Evolutionary conservation across 2,797 vertebrate species (phyloP), one percentile per base, ranked within the genome.

Genomic region (Crocidura indochinensis): DNA sequence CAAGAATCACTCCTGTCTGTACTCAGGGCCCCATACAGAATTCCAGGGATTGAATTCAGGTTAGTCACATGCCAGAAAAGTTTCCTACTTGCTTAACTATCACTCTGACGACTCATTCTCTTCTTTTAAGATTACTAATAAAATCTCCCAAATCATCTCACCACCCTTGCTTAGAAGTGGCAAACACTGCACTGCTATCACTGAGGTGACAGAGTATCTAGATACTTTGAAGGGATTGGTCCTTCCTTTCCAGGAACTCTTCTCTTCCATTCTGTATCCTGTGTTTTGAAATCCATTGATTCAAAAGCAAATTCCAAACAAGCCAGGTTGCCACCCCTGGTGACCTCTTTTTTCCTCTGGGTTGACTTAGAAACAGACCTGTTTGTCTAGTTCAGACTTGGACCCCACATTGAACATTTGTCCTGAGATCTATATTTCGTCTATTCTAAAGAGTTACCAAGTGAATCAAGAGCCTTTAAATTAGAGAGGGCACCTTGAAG

Each of bases 331-430:
- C 22, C 20, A 19, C 65, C 47, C 49, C 71, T 68, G 29, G 44
- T 90, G 85, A 72, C 69, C 6, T 88, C 44, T 79, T 46, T 91
- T 83, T 77, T n/a, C n/a, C 62, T 74, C 64, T n/a, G 17, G 81
- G 60, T 60, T 86, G 56, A 67, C 68, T 90, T 72, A 90, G 31
- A 86, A 91, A 90, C 80, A 80, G 92, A 87, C 60, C 44, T 71
- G 56, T 76, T 87, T 76, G 44, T 62, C 67, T 14, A 60, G 19
- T 85, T 53, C 56, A 60, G 49, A 92, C 26, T 68, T 92, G 49
- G n/a, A 60, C 60, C 53, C 90, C 82, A 77, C 64, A 22, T 1
- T 83, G 38, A 19, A 22, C 29, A 92, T 94, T 78, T 51, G 17
- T 72, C 26, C 38, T 77, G 49, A 80, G 67, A 62, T 49, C 83